Evolutionary conservation across 2,888 invertebrate genomes (phyloP).

Genomic region (Parnassius glacialis): DNA sequence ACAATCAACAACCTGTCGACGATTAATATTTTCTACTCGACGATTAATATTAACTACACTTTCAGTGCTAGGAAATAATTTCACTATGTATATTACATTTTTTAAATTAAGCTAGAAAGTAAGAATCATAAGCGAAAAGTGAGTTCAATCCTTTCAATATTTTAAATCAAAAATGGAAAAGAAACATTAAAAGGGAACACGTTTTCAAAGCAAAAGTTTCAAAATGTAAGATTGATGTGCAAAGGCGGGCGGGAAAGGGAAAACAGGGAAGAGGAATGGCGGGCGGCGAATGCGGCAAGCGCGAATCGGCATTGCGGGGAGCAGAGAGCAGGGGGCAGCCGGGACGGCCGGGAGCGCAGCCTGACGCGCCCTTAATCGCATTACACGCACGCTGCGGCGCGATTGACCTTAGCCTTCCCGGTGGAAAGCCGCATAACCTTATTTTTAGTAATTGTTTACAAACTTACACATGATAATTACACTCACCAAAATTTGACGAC

Average conservation of each 20-base stretch:
- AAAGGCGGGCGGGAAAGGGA: conserved; percentile 49
- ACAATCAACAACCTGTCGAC: background rate
- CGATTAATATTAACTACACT: too few relatives aligned
- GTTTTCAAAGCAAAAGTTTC: background rate
- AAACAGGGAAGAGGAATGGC: conserved; percentile 37
- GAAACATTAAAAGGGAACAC: background rate
- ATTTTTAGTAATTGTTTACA: conserved; percentile 27
- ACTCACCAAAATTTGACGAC: conserved; percentile 20
- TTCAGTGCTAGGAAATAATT: too few relatives aligned
- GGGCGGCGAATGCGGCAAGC: conserved; percentile 31
- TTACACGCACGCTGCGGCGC: conserved; percentile 57
- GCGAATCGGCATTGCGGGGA: conserved; percentile 36
- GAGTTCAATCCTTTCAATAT: too few relatives aligned
- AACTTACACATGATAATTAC: conserved; percentile 3
- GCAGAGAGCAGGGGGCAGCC: conserved; percentile 36
- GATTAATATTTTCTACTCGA: too few relatives aligned
- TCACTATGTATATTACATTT: too few relatives aligned
- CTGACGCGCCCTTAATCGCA: conserved; percentile 56
- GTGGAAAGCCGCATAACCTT: conserved; percentile 44
- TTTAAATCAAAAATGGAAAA: background rate
- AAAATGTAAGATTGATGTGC: conserved; percentile 21
- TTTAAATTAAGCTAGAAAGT: too few relatives aligned
- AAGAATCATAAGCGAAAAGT: too few relatives aligned
- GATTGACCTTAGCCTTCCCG: conserved; percentile 55
- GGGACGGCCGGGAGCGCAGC: conserved; percentile 41